Base-by-base conservation (phyloP, 2,113 vertebrate species). In the Paradoxurus hermaphroditus region DNA sequence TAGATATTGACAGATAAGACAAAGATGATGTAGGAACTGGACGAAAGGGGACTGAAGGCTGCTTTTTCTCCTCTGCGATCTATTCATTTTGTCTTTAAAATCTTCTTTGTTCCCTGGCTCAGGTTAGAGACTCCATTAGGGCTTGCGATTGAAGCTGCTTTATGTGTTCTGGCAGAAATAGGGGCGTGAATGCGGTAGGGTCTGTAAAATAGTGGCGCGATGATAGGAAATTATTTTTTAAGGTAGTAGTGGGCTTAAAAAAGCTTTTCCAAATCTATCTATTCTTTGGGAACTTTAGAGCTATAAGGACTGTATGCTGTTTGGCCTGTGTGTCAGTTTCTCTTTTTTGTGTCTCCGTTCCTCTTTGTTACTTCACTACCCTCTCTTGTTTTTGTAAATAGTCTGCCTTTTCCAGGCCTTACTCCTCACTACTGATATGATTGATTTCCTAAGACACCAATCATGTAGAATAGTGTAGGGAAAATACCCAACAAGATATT, bases 61-160 rank as follows among this genome's bases (percentile, higher is more conserved):
- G 81, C 59, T 82, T 94, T 78, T 90, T 49, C 41, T 90, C 21
- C 53, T 81, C 49, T 25, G 34, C 27, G 7, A 39, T 92, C 92
- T 94, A 56, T 85, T 72, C 13, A 13, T 91, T 96, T 95, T 91
- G 95, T 93, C 56, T 95, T 95, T 65, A 95, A 93, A 91, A 91
- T 95, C 63, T 83, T 93, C 95, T 97, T 97, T 95, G 96, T 96
- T 95, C 88, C 96, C 77, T 94, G 68, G 51, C 81, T 96, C 81
- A 96, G 86, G 92, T 96, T 94, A 91, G 84, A 94, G 91, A 86
- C 91, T 96, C 95, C 73, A 36, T 91, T 95, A 97, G 13, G 68
- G 77, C 91, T 92, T 86, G 27, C 68, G 77, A 86, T 44, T 49
- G 53, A 16, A 39, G 94, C 87, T 93, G 87, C 67, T 96, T 94